phyloP scores from a whole-genome alignment of 2,113 vertebrate genomes.

The Paracanthobrama guichenoti region DNA sequence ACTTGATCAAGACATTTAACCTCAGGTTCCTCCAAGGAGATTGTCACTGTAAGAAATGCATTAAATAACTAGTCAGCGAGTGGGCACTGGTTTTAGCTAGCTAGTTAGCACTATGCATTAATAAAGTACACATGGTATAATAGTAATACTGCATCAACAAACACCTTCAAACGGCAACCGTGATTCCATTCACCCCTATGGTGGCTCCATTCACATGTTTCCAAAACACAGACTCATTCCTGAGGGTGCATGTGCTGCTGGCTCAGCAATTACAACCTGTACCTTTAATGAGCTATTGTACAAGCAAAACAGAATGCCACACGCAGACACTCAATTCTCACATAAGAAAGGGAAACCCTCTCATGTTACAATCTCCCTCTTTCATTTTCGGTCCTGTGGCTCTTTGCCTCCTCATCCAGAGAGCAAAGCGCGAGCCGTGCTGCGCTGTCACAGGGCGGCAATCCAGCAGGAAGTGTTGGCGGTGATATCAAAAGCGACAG shows the following conservation, averaged over 20 bases:
- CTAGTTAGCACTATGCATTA: not conserved
- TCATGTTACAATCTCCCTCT: not conserved
- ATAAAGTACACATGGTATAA: not conserved
- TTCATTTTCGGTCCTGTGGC: constrained; percentile 17
- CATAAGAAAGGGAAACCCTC: not conserved
- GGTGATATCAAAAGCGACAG: constrained; percentile 31
- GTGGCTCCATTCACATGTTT: constrained; percentile 28
- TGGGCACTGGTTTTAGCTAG: not conserved
- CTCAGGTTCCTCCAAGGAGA: not conserved
- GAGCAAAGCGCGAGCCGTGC: not conserved
- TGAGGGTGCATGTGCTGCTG: constrained; percentile 23
- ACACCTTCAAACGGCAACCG: not conserved
- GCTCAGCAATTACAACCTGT: constrained; percentile 28
- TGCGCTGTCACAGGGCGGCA: constrained; percentile 8
- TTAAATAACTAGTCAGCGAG: not conserved
- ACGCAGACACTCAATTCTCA: constrained; percentile 8
- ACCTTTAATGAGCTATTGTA: constrained; percentile 30
- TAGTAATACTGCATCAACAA: constrained; percentile 8
- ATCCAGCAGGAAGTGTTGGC: constrained; percentile 37
- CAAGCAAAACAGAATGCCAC: constrained; percentile 2
- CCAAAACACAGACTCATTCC: constrained; percentile 28
- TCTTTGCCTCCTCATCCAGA: constrained; percentile 31
- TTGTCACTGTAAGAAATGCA: not conserved
- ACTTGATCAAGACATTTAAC: not conserved
- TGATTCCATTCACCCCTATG: not conserved